Conservation (phyloP, 2,888 invertebrate genomes). For the Acleris cristana region DNA sequence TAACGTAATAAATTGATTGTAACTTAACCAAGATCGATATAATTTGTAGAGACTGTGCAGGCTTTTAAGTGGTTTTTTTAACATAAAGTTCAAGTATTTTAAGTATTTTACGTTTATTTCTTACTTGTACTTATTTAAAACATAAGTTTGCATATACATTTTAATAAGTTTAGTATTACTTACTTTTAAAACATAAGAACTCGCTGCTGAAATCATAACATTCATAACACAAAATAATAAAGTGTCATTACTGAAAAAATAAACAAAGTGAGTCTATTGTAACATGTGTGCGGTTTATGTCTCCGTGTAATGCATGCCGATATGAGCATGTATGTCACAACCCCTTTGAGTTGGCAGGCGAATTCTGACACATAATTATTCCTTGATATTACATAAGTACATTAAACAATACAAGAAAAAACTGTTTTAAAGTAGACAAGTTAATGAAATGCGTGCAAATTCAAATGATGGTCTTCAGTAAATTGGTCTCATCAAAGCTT, state of each 20-base stretch:
- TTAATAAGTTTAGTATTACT: too few species aligned
- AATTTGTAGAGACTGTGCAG: too few species aligned
- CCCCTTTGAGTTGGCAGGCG: conserved; percentile 49
- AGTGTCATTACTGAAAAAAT: conserved; percentile 45
- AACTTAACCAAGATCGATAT: too few species aligned
- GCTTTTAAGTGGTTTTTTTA: too few species aligned
- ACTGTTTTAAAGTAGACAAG: background rate
- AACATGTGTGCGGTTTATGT: conserved; percentile 48
- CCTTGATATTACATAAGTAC: background rate
- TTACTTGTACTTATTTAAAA: too few species aligned
- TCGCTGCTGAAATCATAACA: background rate
- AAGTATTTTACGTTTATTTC: too few species aligned
- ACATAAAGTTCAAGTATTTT: too few species aligned
- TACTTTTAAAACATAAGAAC: background rate
- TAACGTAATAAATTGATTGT: too few species aligned
- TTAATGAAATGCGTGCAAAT: too few species aligned
- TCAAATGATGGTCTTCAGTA: too few species aligned
- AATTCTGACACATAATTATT: conserved; percentile 46
- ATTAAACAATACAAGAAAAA: background rate
- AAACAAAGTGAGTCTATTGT: conserved; percentile 47
- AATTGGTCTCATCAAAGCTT: too few species aligned
- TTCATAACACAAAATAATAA: conserved; percentile 18
- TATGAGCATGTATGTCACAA: conserved; percentile 59
- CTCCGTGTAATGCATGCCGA: conserved; percentile 57
- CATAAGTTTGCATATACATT: too few species aligned